Evolutionary conservation across 2,797 vertebrate species (phyloP), one percentile per base, ranked within the genome.

Genomic region (Sparidentex hasta): DNA sequence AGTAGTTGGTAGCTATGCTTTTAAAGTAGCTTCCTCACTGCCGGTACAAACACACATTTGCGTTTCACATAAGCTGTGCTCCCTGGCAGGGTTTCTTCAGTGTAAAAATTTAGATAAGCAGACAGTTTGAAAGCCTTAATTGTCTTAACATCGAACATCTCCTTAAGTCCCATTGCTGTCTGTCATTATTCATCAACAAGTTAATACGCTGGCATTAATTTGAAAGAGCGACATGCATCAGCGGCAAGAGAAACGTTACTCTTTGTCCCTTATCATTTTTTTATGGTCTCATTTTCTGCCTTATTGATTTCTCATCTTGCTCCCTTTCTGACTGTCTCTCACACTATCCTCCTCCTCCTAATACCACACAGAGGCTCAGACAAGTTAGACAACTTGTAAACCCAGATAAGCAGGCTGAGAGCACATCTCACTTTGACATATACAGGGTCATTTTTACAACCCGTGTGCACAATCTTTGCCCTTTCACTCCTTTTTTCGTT

Each of bases 281-380:
- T 92, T 89, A 92, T 81, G 52, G 88, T 92, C 87, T 90, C 77
- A 90, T 91, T 94, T 92, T 92, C 85, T 85, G 90, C 88, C 88
- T 90, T 92, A 93, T 91, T 92, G 90, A 91, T 91, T 89, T 88
- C 75, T 87, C 74, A 66, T 88, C 78, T 77, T n/a, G 14, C 54
- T 78, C 74, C 43, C 38, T 84, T 82, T 80, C 76, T 77, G 43
- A 55, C 56, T 71, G 77, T 56, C 64, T 87, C 74, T 69, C 82
- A 61, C 67, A n/a, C 3, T 21, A 25, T 78, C 76, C 50, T 68
- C 54, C 57, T 73, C 75, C 69, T 71, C 65, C 66, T 72, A 41
- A 82, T 61, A 57, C 77, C 74, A 68, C 79, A 86, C 84, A 79
- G 67, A 81, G 75, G 76, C 87, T 58, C 46, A 58, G 85, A 78